A percentile compares a stretch with the other conserved stretches of the same genome.
These are phyloP conservation scores for Cylas formicarius DNA, from an alignment of 1,140 invertebrate genomes.

Conservation along the genomic window DNA sequence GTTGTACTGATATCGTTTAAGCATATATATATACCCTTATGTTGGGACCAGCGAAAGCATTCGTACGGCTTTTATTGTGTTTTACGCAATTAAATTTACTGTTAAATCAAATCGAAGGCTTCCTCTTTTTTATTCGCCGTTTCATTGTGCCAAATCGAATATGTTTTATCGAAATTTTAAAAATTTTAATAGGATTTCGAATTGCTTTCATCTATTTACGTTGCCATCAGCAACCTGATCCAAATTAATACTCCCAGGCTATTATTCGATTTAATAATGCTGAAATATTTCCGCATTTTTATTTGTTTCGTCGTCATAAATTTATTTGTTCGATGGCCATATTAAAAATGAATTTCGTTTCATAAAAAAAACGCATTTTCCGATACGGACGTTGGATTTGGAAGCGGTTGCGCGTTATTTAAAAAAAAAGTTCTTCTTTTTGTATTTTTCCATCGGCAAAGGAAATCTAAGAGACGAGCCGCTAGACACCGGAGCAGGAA, in stretches of 20 bases:
- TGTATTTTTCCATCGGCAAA: too few relatives aligned
- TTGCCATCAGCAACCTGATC: neutral
- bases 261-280: neutral
- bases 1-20: slow-evolving; percentile 30
- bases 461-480: too few relatives aligned
- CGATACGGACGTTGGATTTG: too few relatives aligned
- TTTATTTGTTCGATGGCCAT: too few relatives aligned
- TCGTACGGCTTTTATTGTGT: too few relatives aligned
- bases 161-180: slow-evolving; percentile 18
- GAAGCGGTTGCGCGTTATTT: too few relatives aligned
- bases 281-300: too few relatives aligned
- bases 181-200: slow-evolving; percentile 14
- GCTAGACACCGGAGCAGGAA: too few relatives aligned
- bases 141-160: slow-evolving; percentile 25
- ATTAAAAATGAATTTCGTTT: too few relatives aligned
- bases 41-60: slow-evolving; percentile 23
- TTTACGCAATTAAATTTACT: slow-evolving; percentile 37
- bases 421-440: too few relatives aligned
- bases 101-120: slow-evolving; percentile 32
- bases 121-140: slow-evolving; percentile 22
- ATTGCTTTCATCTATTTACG: slow-evolving; percentile 13
- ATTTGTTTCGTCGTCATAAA: too few relatives aligned
- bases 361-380: too few relatives aligned
- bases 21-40: slow-evolving; percentile 35
- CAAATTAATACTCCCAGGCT: neutral